Base-by-base conservation (phyloP, 2,888 invertebrate genomes). In the Drosophila rubida region DNA sequence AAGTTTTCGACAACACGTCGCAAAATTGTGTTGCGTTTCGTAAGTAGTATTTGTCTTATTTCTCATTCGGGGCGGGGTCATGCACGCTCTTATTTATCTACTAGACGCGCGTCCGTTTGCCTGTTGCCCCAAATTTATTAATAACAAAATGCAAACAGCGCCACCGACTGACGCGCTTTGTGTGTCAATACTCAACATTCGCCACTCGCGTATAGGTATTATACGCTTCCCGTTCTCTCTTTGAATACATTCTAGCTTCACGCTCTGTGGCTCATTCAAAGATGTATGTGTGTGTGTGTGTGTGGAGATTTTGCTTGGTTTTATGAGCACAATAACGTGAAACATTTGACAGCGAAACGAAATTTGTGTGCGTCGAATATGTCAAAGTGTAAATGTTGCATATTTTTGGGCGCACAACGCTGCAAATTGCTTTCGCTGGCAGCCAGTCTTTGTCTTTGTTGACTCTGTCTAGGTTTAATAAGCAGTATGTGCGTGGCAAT, bases 101-200 rank as follows among this genome's bases (percentile, higher is more conserved):
- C 59, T 41, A 32, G 35, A n/a, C 51, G 46, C 63, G 68, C 50
- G 44, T 74, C 62, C 72, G 69, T 69, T 69, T 48, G 68, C 80
- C 63, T 60, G 69, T 57, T 78, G 42, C 71, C 45, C 71, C 42
- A 78, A 70, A 73, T 81, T 82, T 83, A 86, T 82, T 86, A 82
- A 86, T 82, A 82, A 78, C 86, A 78, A 74, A 86, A 82, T 83
- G 80, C 78, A 83, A 82, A 82, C 76, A 86, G 69, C 58, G 69
- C 64, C 51, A 71, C 69, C 58, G 69, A 50, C 65, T 74, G 74
- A 44, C 74, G 69, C 66, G 22, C 44, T 60, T 64, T 45, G 45
- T 59, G 7, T 57, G 37, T 19, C 69, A 19, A n/a, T 11, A 14
- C 35, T 13, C 35, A 13, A 30, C 30, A 30, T 30, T 30, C 30